These are phyloP conservation scores for Melanaphis sacchari DNA, from an alignment of 1,140 invertebrate genomes.

Conservation along the genomic window DNA sequence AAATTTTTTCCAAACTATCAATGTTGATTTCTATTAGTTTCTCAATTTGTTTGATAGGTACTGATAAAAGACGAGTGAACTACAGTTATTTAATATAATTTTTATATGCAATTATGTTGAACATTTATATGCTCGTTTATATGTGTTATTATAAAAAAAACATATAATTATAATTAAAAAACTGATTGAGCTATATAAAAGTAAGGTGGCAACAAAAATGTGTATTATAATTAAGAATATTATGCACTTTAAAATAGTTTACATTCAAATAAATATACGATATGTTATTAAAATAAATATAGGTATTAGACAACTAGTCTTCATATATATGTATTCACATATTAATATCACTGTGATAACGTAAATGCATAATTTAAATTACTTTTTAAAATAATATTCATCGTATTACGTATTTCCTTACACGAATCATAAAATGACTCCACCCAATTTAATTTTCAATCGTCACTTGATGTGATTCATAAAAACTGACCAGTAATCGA, in stretches of 20 bases:
- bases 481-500: background rate
- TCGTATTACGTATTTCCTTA: background rate
- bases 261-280: background rate
- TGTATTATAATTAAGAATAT: background rate
- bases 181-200: background rate
- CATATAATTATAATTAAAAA: background rate
- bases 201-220: background rate
- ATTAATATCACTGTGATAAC: background rate
- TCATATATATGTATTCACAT: background rate
- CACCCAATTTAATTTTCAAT: background rate
- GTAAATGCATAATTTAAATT: background rate
- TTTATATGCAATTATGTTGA: background rate
- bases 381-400: background rate
- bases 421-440: background rate
- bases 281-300: background rate
- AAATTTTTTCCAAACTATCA: background rate
- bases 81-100: too few species aligned
- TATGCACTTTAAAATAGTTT: background rate
- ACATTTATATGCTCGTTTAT: background rate
- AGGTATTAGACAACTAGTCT: background rate
- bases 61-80: background rate
- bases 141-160: background rate
- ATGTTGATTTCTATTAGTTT: background rate
- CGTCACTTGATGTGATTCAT: background rate
- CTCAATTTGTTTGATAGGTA: background rate